A percentile compares a stretch with the other conserved stretches of the same genome.
Evolutionary conservation across 2,888 invertebrate species (phyloP).

Genomic region (Hofmannophila pseudospretella): DNA sequence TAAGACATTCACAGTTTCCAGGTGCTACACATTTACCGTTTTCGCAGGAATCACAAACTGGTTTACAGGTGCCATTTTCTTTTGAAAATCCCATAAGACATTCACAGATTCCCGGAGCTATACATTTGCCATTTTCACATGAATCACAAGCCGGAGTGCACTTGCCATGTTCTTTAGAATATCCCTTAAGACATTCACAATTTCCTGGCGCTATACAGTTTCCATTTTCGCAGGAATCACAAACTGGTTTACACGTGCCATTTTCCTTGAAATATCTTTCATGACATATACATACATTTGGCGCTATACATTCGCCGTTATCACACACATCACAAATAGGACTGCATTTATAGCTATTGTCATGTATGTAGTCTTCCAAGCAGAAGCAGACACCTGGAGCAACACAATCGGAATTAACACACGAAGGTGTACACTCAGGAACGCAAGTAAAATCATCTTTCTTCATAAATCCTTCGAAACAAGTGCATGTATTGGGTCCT

Average conservation of each 20-base stretch:
- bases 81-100: constrained; percentile 74
- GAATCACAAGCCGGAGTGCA: constrained; percentile 16
- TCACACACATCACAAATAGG: constrained; percentile 32
- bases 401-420: constrained; percentile 28
- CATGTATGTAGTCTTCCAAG: constrained; percentile 18
- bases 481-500: constrained; percentile 38
- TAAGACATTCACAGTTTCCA: constrained; percentile 20
- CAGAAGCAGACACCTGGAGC: constrained; percentile 30
- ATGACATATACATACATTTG: constrained; percentile 22
- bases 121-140: constrained; percentile 29
- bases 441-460: constrained; percentile 17
- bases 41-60: constrained; percentile 15
- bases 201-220: constrained; percentile 37
- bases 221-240: constrained; percentile 15
- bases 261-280: constrained; percentile 20
- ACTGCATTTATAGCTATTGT: constrained; percentile 26
- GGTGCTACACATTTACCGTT: constrained; percentile 37
- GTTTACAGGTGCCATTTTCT: constrained; percentile 19
- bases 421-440: constrained; percentile 25
- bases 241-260: constrained; percentile 22
- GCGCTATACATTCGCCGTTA: constrained; percentile 35
- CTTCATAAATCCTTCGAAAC: constrained; percentile 23
- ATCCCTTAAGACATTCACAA: constrained; percentile 63
- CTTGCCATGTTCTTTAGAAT: constrained; percentile 11
- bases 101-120: constrained; percentile 78